phyloP scores from a whole-genome alignment of 2,888 invertebrate species.

The Amiota mariae region DNA sequence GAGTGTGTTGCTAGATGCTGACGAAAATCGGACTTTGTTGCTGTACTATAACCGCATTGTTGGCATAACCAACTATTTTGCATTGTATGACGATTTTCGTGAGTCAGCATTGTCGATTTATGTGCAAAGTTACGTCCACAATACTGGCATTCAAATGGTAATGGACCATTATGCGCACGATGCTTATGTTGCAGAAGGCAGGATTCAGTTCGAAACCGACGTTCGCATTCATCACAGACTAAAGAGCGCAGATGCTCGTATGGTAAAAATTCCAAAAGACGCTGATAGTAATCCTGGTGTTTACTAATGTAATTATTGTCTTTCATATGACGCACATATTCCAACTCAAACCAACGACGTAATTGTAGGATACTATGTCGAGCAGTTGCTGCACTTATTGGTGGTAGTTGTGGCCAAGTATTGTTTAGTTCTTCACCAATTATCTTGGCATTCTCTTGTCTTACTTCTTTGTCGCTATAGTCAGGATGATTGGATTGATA shows the following conservation, averaged over 20 bases:
- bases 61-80: conserved; percentile 38
- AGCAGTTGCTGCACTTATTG: conserved; percentile 18
- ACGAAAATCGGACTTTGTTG: conserved; percentile 46
- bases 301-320: conserved; percentile 28
- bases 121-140: conserved; percentile 38
- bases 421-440: conserved; percentile 31
- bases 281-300: conserved; percentile 37
- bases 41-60: conserved; percentile 44
- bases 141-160: conserved; percentile 40
- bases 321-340: conserved; percentile 36
- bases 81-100: conserved; percentile 41
- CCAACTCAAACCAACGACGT: conserved; percentile 43
- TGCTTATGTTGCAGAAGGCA: conserved; percentile 44
- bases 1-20: conserved; percentile 39
- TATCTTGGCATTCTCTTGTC: conserved; percentile 30
- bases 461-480: conserved; percentile 31
- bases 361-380: conserved; percentile 36
- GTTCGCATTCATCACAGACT: conserved; percentile 41
- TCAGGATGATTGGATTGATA: conserved; percentile 35
- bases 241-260: conserved; percentile 34
- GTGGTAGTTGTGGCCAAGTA: conserved; percentile 25
- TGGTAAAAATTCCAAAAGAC: conserved; percentile 42
- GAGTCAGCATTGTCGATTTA: conserved; percentile 40
- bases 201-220: conserved; percentile 38
- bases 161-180: conserved; percentile 34